Evolutionary conservation across 2,888 invertebrate genomes (phyloP).

Genomic region (Erebia ligea): DNA sequence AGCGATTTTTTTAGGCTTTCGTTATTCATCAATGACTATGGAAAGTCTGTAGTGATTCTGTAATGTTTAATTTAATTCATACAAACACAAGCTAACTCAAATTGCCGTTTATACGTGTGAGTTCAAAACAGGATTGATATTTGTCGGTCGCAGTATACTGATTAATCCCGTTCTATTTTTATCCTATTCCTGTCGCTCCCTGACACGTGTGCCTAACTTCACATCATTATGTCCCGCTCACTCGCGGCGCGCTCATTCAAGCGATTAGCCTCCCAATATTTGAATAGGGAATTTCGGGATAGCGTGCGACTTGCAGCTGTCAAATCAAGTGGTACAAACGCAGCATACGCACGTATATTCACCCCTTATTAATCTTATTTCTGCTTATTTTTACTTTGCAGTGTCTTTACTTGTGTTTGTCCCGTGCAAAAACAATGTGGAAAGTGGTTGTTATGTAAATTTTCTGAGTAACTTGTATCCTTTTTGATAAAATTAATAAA

Average conservation of each 20-base stretch:
- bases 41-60: slow-evolving; percentile 47
- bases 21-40: slow-evolving; percentile 43
- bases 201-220: slow-evolving; percentile 65
- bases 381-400: slow-evolving; percentile 60
- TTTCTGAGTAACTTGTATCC: slow-evolving; percentile 81
- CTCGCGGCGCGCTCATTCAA: slow-evolving; percentile 68
- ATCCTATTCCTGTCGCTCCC: slow-evolving; percentile 67
- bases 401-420: slow-evolving; percentile 83
- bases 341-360: slow-evolving; percentile 40
- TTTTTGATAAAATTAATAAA: slow-evolving; percentile 71
- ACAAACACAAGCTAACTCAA: not conserved
- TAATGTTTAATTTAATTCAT: slow-evolving; percentile 18
- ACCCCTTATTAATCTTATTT: slow-evolving; percentile 41
- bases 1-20: slow-evolving; percentile 18
- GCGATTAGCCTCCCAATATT: slow-evolving; percentile 65
- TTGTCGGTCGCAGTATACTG: slow-evolving; percentile 63
- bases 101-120: not conserved
- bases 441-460: slow-evolving; percentile 82
- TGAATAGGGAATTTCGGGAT: slow-evolving; percentile 79
- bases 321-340: slow-evolving; percentile 74
- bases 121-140: slow-evolving; percentile 8
- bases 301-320: slow-evolving; percentile 74
- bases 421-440: slow-evolving; percentile 82
- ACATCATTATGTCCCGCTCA: slow-evolving; percentile 53
- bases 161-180: slow-evolving; percentile 76